phyloP scores from a whole-genome alignment of 2,797 vertebrate genomes.

The Hapalemur alaotrensis region DNA sequence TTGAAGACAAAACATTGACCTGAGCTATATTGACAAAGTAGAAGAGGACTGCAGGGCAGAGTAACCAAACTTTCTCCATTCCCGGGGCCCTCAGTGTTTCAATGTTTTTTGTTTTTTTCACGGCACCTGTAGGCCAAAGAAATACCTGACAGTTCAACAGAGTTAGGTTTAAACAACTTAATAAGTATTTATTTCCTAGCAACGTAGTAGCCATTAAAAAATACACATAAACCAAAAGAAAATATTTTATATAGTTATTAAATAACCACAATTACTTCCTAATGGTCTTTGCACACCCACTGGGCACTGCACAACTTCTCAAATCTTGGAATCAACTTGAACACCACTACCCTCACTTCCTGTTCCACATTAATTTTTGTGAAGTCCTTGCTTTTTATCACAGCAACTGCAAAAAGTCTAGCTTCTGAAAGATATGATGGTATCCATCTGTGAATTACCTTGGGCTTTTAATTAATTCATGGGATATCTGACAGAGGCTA shows the following conservation, averaged over 20 bases:
- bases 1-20: neutral
- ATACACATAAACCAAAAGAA: neutral
- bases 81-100: accelerated
- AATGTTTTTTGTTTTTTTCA: neutral
- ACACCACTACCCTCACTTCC: neutral
- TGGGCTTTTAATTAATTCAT: constrained; percentile 1
- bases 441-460: neutral
- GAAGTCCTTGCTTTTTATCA: neutral
- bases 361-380: neutral
- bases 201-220: neutral
- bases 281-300: neutral
- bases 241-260: neutral
- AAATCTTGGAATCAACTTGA: neutral
- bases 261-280: neutral
- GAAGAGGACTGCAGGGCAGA: neutral
- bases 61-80: neutral
- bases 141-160: neutral
- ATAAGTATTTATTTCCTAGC: neutral
- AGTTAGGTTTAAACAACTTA: neutral
- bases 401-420: neutral
- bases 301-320: neutral
- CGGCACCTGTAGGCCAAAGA: neutral
- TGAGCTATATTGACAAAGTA: neutral
- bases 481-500: neutral
- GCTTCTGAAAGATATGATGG: neutral